phyloP scores from a whole-genome alignment of 2,113 vertebrate genomes.

The Azemiops feae region DNA sequence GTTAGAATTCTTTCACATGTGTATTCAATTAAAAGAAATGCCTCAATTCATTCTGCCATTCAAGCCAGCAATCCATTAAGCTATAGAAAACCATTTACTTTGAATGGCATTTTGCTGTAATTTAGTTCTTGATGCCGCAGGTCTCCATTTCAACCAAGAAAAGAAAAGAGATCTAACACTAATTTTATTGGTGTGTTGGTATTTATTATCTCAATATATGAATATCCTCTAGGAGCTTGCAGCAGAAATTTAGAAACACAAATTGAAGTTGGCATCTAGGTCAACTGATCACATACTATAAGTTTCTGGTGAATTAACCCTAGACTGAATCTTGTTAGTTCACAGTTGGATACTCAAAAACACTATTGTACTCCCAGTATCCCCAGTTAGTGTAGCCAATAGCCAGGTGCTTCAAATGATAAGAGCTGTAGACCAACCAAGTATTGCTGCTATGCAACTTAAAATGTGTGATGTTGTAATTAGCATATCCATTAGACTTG shows the following conservation, averaged over 20 bases:
- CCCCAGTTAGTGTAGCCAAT: not conserved
- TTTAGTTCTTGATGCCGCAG: not conserved
- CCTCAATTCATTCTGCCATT: slow-evolving; percentile 5
- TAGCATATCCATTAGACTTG: not conserved
- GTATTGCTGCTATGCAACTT: not conserved
- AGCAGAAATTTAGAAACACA: not conserved
- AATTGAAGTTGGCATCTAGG: not conserved
- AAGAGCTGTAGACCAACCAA: not conserved
- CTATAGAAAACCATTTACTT: not conserved
- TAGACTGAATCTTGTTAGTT: not conserved
- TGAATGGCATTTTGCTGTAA: slow-evolving; percentile 4
- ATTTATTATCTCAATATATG: not conserved
- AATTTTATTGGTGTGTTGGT: not conserved
- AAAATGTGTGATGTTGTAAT: not conserved
- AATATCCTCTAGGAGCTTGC: not conserved
- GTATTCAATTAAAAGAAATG: slow-evolving; percentile 7
- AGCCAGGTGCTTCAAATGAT: not conserved
- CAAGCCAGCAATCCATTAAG: slow-evolving; percentile 8
- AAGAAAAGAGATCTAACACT: not conserved
- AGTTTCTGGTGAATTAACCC: not conserved
- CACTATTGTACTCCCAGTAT: not conserved
- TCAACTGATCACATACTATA: not conserved
- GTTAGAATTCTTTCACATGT: not conserved
- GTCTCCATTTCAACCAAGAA: not conserved
- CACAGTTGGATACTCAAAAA: not conserved